phyloP scores from a whole-genome alignment of 35 echinoderm and acorn worm species.

The Apostichopus californicus region DNA sequence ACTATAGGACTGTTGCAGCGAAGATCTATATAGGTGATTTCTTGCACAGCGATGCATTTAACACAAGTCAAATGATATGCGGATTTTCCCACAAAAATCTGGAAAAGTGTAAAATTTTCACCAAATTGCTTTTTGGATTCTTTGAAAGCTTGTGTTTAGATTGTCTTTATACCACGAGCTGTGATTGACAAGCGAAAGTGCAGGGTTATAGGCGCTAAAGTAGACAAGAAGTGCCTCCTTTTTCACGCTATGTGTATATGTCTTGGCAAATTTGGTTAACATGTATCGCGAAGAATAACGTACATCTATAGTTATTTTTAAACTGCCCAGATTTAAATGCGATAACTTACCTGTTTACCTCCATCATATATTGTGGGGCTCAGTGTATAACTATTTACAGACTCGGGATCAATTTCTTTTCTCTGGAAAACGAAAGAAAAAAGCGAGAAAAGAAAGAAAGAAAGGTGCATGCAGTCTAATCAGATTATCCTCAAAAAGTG shows the following conservation, averaged over 20 bases:
- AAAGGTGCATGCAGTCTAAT: not conserved
- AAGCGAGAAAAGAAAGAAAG: not conserved
- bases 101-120: conserved; percentile 35
- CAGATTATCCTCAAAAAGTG: not conserved
- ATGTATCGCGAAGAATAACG: too few relatives aligned
- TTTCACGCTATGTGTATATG: not conserved
- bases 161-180: not conserved
- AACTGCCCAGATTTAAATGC: too few relatives aligned
- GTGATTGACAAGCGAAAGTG: conserved; percentile 21
- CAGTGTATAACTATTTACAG: not conserved
- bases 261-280: not conserved
- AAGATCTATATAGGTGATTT: not conserved
- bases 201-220: not conserved
- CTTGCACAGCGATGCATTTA: not conserved
- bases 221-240: not conserved
- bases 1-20: too few relatives aligned
- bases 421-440: not conserved
- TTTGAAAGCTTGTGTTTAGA: conserved; percentile 21
- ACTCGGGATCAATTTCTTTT: not conserved
- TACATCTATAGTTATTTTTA: too few relatives aligned
- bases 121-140: conserved; percentile 31
- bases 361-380: too few relatives aligned
- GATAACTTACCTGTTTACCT: too few relatives aligned
- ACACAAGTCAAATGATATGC: conserved; percentile 28
- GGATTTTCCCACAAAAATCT: conserved; percentile 43